These are phyloP conservation scores for Corythornis cristatus DNA, from an alignment of 2,113 vertebrate genomes.

Conservation along the genomic window DNA sequence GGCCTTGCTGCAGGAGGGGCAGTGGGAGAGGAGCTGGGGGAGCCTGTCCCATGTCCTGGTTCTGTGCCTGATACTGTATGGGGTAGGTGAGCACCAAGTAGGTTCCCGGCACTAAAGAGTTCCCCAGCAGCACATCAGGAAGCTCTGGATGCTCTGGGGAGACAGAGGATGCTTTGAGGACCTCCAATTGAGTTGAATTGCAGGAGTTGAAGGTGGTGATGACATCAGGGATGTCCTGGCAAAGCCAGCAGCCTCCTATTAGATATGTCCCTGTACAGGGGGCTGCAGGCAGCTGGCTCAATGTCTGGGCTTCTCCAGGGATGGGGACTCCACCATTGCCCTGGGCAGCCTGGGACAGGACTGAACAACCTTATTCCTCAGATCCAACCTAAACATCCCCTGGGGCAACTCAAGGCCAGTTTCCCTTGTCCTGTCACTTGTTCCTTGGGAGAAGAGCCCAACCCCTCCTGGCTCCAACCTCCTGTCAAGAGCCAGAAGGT, in stretches of 20 bases:
- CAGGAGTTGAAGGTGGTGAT: accelerated
- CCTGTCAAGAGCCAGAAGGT: no score
- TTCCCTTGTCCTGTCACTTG: background rate
- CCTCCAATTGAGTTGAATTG: accelerated
- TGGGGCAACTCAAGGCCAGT: background rate
- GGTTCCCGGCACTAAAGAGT: no score
- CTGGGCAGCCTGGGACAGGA: no score
- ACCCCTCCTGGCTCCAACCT: no score
- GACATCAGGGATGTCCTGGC: background rate
- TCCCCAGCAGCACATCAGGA: accelerated
- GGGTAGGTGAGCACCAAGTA: accelerated
- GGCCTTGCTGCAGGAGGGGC: background rate
- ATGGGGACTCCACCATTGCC: no score
- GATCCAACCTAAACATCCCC: background rate
- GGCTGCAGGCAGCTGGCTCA: accelerated
- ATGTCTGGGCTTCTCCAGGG: background rate
- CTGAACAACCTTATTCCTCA: no score
- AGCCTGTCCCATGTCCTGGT: accelerated
- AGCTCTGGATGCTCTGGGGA: background rate
- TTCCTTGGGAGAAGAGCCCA: background rate
- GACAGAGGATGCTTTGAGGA: background rate
- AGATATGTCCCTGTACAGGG: background rate
- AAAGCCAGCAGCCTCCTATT: background rate
- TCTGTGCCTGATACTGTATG: background rate
- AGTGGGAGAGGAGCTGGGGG: background rate